Conservation (phyloP, 2,888 invertebrate species). For the Eristalis tenax region DNA sequence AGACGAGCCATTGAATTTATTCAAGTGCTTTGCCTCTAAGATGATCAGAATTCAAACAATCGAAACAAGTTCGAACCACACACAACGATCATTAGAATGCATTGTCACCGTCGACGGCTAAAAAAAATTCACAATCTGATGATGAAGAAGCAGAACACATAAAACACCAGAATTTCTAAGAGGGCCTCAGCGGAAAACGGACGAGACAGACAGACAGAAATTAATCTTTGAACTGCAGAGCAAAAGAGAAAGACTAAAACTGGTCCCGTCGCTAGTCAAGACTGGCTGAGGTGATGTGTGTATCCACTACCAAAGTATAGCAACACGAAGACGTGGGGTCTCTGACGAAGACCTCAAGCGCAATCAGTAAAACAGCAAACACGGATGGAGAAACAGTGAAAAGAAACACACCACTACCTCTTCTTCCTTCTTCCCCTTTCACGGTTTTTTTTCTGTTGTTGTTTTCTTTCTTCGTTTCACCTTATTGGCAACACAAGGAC, state of each 20-base stretch:
- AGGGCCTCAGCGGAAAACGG: constrained; percentile 39
- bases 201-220: constrained; percentile 42
- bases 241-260: constrained; percentile 50
- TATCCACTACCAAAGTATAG: constrained; percentile 59
- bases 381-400: constrained; percentile 32
- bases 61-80: not conserved
- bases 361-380: constrained; percentile 65
- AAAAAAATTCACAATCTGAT: constrained; percentile 30
- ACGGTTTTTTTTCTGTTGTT: too few relatives aligned
- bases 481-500: constrained; percentile 2
- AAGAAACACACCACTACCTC: constrained; percentile 32
- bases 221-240: constrained; percentile 58
- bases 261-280: constrained; percentile 36
- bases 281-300: constrained; percentile 12
- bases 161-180: constrained; percentile 49
- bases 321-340: constrained; percentile 63
- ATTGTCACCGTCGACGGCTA: constrained; percentile 14
- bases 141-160: constrained; percentile 42
- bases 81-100: constrained; percentile 26
- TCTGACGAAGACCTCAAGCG: constrained; percentile 52
- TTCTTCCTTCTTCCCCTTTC: not conserved
- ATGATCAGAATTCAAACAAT: not conserved
- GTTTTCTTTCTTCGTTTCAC: constrained; percentile 8
- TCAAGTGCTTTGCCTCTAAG: not conserved
- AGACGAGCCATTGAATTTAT: not conserved